Percentiles rank a stretch among this genome's conserved stretches.
These are phyloP conservation scores for Nyctereutes procyonoides DNA, from an alignment of 2,113 vertebrate species.

Conservation along the genomic window DNA sequence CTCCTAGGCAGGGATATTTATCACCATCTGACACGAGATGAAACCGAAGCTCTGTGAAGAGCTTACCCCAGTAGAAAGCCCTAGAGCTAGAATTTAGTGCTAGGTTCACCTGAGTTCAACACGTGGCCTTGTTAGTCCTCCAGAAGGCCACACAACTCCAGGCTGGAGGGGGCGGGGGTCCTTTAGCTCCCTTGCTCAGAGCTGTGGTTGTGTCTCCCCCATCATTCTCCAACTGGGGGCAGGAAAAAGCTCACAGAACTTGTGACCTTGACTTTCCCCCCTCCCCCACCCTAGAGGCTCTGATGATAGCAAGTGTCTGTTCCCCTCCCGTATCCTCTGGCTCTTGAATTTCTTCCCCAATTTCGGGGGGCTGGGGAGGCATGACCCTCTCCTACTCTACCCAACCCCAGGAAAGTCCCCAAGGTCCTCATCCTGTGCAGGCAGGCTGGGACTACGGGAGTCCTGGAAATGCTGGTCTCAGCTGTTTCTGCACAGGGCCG, in stretches of 20 bases:
- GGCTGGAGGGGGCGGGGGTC: neutral
- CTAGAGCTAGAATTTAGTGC: neutral
- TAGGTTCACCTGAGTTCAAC: neutral
- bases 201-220: neutral
- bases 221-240: neutral
- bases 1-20: neutral
- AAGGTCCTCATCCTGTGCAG: neutral
- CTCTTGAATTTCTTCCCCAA: neutral
- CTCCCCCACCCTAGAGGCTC: neutral
- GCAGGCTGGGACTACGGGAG: rapidly evolving
- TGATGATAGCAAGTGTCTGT: neutral
- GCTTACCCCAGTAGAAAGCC: neutral
- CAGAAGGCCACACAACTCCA: neutral
- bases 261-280: neutral
- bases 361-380: too few species aligned
- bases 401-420: neutral
- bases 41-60: neutral
- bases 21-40: neutral
- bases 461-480: neutral
- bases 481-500: neutral
- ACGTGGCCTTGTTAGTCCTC: neutral
- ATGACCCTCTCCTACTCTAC: neutral
- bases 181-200: neutral
- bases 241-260: neutral
- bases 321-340: neutral